Evolutionary conservation across 2,113 vertebrate species (phyloP), one percentile per base, ranked within the genome.

Genomic region (Callospermophilus lateralis): DNA sequence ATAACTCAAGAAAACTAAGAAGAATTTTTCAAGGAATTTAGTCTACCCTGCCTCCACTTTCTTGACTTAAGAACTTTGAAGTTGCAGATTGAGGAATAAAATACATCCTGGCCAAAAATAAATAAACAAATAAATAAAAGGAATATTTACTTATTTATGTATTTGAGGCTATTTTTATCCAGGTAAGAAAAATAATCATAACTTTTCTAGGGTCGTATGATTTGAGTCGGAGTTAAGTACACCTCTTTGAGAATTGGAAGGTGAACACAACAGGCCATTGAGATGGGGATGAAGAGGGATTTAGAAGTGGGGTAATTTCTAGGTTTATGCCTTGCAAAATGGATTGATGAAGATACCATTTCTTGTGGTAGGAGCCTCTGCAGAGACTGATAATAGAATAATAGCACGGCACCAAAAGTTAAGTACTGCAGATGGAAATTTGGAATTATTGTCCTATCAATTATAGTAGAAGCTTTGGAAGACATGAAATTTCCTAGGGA

Each of bases 11-110:
- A 77, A 94, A 80, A 81, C 48, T 67, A 9, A 67, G 22, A 4
- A 65, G 3, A 77, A 51, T 34, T 89, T 89, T 91, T 77, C 42
- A 63, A 81, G 39, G 26, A 88, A 90, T 58, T 45, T 77, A 73
- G 8, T 63, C 24, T 94, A n/a, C 73, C 88, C 32, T 93, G 22
- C 4, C 32, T 93, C 8, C 17, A 37, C 13, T 65, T 97, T 81
- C 72, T 92, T 45, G 34, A 45, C 8, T 45, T 45, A 45, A 37
- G 24, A 11, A 81, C 53, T 84, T 78, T 78, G 7, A 93, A 93
- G 10, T 37, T 77, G 48, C 8, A n/a, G 22, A 80, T 1, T 51
- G 2, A 67, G 12, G 24, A 42, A 89, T 65, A 67, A 48, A 55
- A 3, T 42, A 7, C 9, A 95, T 16, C 12, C 72, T 67, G 32